phyloP scores from a whole-genome alignment of 2,888 invertebrate species.

The Apamea anceps region DNA sequence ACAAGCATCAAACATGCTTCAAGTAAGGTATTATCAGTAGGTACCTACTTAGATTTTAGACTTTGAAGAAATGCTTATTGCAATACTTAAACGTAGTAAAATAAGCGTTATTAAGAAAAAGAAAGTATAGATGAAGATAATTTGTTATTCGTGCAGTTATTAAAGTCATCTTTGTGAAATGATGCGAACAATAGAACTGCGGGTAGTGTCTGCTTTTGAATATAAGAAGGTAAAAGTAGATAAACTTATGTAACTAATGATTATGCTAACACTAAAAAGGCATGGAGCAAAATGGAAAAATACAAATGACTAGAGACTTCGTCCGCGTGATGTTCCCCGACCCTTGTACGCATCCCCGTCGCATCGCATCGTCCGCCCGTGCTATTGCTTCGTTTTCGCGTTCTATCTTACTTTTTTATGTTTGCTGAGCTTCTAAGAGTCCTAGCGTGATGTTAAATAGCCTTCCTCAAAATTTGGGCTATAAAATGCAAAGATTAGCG shows the following conservation, averaged over 20 bases:
- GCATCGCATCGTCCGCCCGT: too few relatives aligned
- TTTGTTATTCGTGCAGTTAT: conserved; percentile 9
- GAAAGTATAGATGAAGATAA: conserved; percentile 26
- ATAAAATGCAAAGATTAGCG: too few relatives aligned
- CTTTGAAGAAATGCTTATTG: neutral
- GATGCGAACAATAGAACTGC: conserved; percentile 10
- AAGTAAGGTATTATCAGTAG: neutral
- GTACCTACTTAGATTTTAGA: neutral
- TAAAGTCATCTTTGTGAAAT: conserved; percentile 25
- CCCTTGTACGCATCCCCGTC: too few relatives aligned
- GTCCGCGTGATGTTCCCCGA: too few relatives aligned
- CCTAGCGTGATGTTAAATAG: too few relatives aligned
- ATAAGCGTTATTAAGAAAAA: conserved; percentile 8
- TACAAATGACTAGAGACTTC: too few relatives aligned
- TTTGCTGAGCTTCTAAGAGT: too few relatives aligned
- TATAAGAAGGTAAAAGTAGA: neutral
- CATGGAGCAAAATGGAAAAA: too few relatives aligned
- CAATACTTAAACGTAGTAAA: neutral
- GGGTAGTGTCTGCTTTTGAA: neutral
- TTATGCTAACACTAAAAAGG: too few relatives aligned
- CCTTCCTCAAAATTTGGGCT: too few relatives aligned
- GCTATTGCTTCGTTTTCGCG: too few relatives aligned
- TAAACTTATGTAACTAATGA: conserved; percentile 6
- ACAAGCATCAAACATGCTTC: neutral
- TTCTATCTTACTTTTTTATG: too few relatives aligned